Evolutionary conservation across 2,888 invertebrate genomes (phyloP), one percentile per base, ranked within the genome.

Genomic region (Lottia gigantea): DNA sequence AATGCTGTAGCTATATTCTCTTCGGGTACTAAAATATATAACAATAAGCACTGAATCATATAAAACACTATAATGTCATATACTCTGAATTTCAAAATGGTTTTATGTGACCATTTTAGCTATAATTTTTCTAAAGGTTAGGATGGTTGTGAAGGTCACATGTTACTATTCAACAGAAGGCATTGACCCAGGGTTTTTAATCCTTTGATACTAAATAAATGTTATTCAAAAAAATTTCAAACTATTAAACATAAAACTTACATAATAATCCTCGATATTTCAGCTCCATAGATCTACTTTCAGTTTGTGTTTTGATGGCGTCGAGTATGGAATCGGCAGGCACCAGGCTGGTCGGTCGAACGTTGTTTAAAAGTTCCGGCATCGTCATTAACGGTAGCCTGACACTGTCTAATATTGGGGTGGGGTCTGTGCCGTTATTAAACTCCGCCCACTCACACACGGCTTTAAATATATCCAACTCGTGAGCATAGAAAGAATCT

Each of bases 401-500:
- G 6, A 92, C 90, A n/a, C 83, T 80, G 15, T 83, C 78, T 14
- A 89, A 72, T 16, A 87, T 82, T 0, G 82, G 82, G 0, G 82
- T 79, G 1, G 83, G 80, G 68, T 89, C 92, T 83, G 91, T 91
- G 74, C 91, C 91, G 72, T 92, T 91, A 90, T 97, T 96, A 45
- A 92, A 92, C 79, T 92, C 92, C 80, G 94, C 93, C 98, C 98
- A 98, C 71, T 91, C 91, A 87, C 93, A 92, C 0, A 98, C 95
- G 0, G 96, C 95, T 82, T 92, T 91, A 90, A 99, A 99, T 78
- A 99, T 97, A 82, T 97, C 94, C 55, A 95, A 95, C 90, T 99
- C 99, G 0, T 94, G 93, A 0, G 96, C 97, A 90, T 95, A 98
- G 90, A 99, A 98, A 11, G 98, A 97, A 89, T 98, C 95, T 66